These are phyloP conservation scores for Phataginus tetradactyla DNA, from an alignment of 2,797 vertebrate genomes.

Conservation along the genomic window DNA sequence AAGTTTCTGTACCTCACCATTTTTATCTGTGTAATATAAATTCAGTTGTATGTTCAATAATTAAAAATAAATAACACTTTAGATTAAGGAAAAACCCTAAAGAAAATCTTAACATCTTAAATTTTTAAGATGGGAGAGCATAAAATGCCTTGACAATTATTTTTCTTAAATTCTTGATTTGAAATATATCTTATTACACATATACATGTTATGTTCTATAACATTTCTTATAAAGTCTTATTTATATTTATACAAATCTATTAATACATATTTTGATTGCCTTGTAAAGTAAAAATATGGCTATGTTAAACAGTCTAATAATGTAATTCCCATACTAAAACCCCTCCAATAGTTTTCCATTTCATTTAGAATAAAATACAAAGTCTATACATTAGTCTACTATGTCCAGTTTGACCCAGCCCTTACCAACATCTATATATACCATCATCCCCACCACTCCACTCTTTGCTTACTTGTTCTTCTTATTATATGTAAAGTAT, in stretches of 20 bases:
- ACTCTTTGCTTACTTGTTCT: not conserved
- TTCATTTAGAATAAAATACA: not conserved
- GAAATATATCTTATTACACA: not conserved
- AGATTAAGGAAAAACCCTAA: not conserved
- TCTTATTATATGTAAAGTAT: not conserved
- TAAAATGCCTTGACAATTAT: not conserved
- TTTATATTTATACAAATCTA: not conserved
- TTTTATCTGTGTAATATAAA: not conserved
- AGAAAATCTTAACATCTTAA: not conserved
- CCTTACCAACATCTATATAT: not conserved
- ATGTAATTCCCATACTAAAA: not conserved
- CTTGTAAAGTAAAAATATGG: not conserved
- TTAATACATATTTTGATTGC: not conserved
- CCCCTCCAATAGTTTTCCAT: not conserved
- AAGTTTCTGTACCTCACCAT: not conserved
- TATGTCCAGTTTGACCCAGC: not conserved
- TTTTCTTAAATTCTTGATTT: not conserved
- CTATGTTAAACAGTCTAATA: not conserved
- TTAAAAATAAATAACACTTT: not conserved
- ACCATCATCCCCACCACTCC: not conserved
- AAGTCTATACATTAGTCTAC: not conserved
- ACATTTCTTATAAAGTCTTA: not conserved
- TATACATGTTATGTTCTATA: not conserved
- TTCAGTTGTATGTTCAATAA: not conserved
- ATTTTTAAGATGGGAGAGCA: not conserved